Evolutionary conservation across 64 coral and sea anemone genomes (phyloP).

Genomic region (Astreopora myriophthalma): DNA sequence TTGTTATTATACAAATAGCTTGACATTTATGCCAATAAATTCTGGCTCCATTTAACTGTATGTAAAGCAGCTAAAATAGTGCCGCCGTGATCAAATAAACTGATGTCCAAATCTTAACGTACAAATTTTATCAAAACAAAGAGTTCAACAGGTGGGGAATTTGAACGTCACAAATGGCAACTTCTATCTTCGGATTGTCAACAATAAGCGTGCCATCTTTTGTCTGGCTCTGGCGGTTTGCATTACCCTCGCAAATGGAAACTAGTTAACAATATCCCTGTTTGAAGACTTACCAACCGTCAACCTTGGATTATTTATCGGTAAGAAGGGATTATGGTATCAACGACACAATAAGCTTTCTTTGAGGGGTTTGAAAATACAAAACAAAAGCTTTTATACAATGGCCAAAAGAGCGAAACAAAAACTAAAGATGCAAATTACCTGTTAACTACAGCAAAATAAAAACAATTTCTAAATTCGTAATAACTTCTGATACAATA

Average conservation of each 20-base stretch:
- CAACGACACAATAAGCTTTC: not conserved
- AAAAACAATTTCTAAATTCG: not conserved
- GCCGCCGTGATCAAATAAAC: not conserved
- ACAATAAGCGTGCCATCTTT: not conserved
- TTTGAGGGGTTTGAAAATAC: constrained; percentile 6
- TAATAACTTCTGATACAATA: not conserved
- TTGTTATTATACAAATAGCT: not conserved
- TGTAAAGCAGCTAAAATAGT: not conserved
- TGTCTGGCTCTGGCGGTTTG: not conserved
- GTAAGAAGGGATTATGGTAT: not conserved
- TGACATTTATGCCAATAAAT: not conserved
- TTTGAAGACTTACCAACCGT: not conserved
- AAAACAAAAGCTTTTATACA: constrained; percentile 22
- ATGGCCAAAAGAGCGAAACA: not conserved
- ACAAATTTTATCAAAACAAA: not conserved
- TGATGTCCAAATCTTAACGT: not conserved
- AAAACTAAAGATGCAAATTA: constrained; percentile 20
- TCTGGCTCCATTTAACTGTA: not conserved
- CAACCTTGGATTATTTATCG: not conserved
- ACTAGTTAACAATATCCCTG: not conserved
- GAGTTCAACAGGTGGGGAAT: constrained; percentile 7
- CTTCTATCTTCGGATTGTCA: too few relatives aligned
- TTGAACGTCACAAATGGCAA: not conserved
- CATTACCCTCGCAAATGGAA: not conserved
- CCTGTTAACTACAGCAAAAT: not conserved